Conservation (phyloP, 2,797 vertebrate genomes). For the Lepidocolaptes lacrymiger region DNA sequence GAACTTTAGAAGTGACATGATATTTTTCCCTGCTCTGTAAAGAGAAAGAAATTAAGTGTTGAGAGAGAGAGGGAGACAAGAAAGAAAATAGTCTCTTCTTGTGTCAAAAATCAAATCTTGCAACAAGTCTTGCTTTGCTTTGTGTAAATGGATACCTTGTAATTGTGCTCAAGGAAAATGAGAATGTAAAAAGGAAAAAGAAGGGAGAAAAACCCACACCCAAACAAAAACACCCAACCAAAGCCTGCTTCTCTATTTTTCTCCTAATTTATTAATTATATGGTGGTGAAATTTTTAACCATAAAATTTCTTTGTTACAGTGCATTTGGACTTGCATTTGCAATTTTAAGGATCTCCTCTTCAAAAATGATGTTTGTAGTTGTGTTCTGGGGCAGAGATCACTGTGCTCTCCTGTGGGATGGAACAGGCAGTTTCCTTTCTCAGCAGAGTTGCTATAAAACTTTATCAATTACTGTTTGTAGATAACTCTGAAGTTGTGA, state of each 20-base stretch:
- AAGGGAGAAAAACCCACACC: fast-evolving
- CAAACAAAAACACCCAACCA: neutral
- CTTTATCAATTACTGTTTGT: neutral
- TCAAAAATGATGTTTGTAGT: neutral
- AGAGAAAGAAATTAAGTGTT: neutral
- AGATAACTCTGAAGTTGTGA: neutral
- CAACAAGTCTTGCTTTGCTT: neutral
- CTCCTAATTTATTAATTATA: neutral
- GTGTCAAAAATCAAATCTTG: neutral
- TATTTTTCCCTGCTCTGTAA: neutral
- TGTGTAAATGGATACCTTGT: neutral
- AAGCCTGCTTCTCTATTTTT: neutral
- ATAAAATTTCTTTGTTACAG: neutral
- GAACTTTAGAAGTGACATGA: conserved; percentile 1
- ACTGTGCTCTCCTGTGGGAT: neutral
- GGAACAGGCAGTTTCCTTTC: neutral
- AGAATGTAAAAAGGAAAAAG: neutral
- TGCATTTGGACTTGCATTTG: neutral
- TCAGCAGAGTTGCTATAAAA: neutral
- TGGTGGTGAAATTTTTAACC: neutral
- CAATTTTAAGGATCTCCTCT: neutral
- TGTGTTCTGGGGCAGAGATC: neutral
- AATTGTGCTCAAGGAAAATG: neutral
- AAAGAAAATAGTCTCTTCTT: neutral
- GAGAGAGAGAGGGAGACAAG: neutral